Conservation (phyloP, 2,113 vertebrate genomes). For the Zonotrichia leucophrys region DNA sequence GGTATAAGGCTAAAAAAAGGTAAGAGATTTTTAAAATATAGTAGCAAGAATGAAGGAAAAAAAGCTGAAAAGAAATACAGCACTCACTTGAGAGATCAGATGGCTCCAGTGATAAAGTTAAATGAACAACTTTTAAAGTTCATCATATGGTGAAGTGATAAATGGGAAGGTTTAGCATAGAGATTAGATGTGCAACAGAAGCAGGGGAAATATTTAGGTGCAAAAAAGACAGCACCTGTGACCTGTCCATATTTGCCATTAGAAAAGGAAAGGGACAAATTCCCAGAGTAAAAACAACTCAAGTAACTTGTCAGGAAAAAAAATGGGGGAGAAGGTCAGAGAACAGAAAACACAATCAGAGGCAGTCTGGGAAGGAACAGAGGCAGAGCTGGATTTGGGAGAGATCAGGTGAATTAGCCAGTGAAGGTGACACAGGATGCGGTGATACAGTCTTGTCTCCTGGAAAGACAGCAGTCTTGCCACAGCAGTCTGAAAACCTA, state of each 20-base stretch:
- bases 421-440: constrained; percentile 50
- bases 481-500: constrained; percentile 51
- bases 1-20: background rate
- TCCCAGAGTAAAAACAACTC: background rate
- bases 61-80: background rate
- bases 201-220: background rate
- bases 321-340: constrained; percentile 5
- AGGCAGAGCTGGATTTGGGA: background rate
- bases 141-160: background rate
- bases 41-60: background rate
- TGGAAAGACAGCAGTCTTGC: constrained; percentile 23
- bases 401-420: constrained; percentile 29
- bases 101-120: background rate
- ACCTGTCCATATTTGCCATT: background rate
- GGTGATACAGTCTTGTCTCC: constrained; percentile 5
- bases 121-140: background rate
- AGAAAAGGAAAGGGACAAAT: background rate
- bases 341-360: background rate
- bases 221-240: background rate
- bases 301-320: background rate
- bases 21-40: background rate
- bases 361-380: background rate
- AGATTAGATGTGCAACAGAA: background rate
- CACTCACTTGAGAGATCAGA: background rate
- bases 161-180: background rate